phyloP scores from a whole-genome alignment of 2,113 vertebrate species.

The Notechis scutatus region DNA sequence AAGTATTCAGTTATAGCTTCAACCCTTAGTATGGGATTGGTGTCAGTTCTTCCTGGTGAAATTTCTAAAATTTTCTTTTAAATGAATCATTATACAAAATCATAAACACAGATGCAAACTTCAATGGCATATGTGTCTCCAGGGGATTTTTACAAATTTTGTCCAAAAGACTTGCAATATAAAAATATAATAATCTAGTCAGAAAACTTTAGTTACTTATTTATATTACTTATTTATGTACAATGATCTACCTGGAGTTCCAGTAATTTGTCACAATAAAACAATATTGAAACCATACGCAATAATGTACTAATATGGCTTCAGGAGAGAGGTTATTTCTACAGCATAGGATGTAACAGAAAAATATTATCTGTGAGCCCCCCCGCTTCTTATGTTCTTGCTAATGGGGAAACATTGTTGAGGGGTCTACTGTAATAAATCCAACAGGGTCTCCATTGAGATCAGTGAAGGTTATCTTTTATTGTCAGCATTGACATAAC shows the following conservation, averaged over 20 bases:
- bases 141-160: not conserved
- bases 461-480: not conserved
- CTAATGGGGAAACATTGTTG: not conserved
- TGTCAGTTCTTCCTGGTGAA: fast-evolving
- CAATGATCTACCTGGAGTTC: not conserved
- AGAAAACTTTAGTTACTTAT: not conserved
- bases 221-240: not conserved
- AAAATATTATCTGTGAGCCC: not conserved
- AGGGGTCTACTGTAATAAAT: not conserved
- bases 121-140: not conserved
- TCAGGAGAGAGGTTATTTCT: not conserved
- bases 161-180: not conserved
- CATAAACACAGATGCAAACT: not conserved
- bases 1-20: not conserved
- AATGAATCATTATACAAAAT: not conserved
- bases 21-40: not conserved
- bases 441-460: not conserved
- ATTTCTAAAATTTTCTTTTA: not conserved
- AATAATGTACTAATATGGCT: not conserved
- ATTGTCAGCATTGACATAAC: not conserved
- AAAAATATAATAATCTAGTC: not conserved
- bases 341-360: not conserved
- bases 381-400: not conserved
- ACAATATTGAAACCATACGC: not conserved
- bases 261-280: not conserved